Base-by-base conservation (phyloP, 2,113 vertebrate species). In the Rhegmatorhina hoffmannsi region DNA sequence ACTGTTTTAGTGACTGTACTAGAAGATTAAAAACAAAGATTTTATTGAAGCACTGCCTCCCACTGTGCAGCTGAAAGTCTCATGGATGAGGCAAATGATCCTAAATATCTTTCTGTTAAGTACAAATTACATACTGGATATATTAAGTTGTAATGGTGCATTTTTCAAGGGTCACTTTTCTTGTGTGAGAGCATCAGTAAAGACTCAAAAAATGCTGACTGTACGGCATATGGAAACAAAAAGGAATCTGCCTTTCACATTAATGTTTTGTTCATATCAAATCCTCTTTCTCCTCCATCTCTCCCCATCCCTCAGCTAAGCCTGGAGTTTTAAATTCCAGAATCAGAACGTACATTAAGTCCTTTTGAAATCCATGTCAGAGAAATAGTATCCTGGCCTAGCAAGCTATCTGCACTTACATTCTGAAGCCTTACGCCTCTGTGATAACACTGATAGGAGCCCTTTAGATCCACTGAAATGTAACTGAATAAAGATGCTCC, bases 71-170 rank as follows among this genome's bases (percentile, higher is more conserved):
- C 98, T 97, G 98, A 98, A 96, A 94, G 96, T 97, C 96, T 96
- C 92, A 97, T 89, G 98, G 96, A 87, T 93, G 79, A 91, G 96
- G 96, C 78, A 93, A 97, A 97, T 95, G 96, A 97, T 89, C 97
- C 97, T 95, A 98, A 97, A 98, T 98, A 98, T 98, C 96, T 97
- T 95, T 97, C 96, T 89, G 87, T 97, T 98, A 98, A 98, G 98
- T 98, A 98, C 98, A 98, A 97, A 99, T 99, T 98, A 98, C 98
- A 98, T 98, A 98, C 98, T 98, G 98, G 98, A 98, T 98, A 94
- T 97, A 97, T 97, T 87, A 98, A 98, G 97, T 81, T 87, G 97
- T 97, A 98, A 98, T 98, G 98, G 98, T 98, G 97, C 97, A 95
- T 98, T 98, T 90, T 97, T 97, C 94, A 95, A 90, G 95, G 97